Evolutionary conservation across 2,888 invertebrate species (phyloP).

Genomic region (Torymus texanus): DNA sequence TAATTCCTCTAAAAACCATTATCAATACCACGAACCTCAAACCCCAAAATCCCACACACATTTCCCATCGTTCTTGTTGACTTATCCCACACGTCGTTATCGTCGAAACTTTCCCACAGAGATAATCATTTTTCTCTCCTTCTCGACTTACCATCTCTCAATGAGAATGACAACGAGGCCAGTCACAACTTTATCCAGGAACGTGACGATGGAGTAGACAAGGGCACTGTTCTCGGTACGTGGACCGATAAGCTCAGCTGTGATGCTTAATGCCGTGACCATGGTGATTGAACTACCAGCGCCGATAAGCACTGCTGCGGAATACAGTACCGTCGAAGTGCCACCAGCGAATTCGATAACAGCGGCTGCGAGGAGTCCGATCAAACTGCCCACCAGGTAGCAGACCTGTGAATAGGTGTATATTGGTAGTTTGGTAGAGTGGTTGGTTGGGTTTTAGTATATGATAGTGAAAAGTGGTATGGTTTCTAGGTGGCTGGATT

Average conservation of each 20-base stretch:
- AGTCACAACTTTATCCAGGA: conserved; percentile 93
- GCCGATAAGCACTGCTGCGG: conserved; percentile 79
- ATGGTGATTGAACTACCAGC: conserved; percentile 90
- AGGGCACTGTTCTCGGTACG: conserved; percentile 92
- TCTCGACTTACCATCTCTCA: conserved; percentile 83
- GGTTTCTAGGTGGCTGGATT: too few species aligned
- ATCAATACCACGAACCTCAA: too few species aligned
- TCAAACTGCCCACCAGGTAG: conserved; percentile 76
- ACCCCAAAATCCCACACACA: too few species aligned
- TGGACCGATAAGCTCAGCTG: conserved; percentile 91
- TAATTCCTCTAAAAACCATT: too few species aligned
- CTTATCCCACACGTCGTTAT: too few species aligned
- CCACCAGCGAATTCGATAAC: conserved; percentile 71
- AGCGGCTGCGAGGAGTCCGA: conserved; percentile 75
- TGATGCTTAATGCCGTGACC: conserved; percentile 91
- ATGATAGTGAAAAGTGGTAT: too few species aligned
- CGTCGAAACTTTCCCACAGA: too few species aligned
- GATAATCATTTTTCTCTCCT: too few species aligned
- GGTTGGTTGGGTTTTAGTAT: too few species aligned
- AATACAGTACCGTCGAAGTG: conserved; percentile 74
- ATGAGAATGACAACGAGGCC: conserved; percentile 91
- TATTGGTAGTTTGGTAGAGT: too few species aligned
- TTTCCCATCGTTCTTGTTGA: too few species aligned
- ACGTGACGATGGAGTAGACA: conserved; percentile 95
- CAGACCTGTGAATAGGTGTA: conserved; percentile 72